These are phyloP conservation scores for Trichogramma dendrolimi DNA, from an alignment of 2,888 invertebrate species.

Conservation along the genomic window DNA sequence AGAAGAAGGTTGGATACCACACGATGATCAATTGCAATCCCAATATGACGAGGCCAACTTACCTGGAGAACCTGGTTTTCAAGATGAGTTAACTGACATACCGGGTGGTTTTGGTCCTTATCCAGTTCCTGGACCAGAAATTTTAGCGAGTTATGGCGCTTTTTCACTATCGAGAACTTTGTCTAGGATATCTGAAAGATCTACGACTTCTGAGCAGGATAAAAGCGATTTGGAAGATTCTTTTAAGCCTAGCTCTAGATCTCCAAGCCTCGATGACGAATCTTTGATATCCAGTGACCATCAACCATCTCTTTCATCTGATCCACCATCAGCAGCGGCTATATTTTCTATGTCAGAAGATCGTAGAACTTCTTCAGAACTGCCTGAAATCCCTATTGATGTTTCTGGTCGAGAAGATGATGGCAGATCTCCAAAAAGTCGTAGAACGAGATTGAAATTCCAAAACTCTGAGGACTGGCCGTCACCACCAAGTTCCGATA, in stretches of 20 bases:
- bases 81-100: constrained; percentile 74
- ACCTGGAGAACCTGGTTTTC: constrained; percentile 56
- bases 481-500: constrained; percentile 69
- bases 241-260: constrained; percentile 78
- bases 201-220: constrained; percentile 79
- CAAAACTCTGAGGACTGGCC: constrained; percentile 80
- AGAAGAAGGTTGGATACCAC: constrained; percentile 78
- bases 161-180: constrained; percentile 74
- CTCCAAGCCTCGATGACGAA: constrained; percentile 80
- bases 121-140: constrained; percentile 63
- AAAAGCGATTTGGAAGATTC: constrained; percentile 82
- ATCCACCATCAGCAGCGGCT: constrained; percentile 61
- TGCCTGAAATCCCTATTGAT: constrained; percentile 80
- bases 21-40: constrained; percentile 47
- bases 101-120: constrained; percentile 68
- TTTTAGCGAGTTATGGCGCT: constrained; percentile 68
- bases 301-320: constrained; percentile 80
- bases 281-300: constrained; percentile 79
- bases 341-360: constrained; percentile 67
- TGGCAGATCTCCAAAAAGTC: constrained; percentile 43
- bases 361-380: constrained; percentile 76
- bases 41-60: constrained; percentile 47
- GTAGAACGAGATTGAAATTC: constrained; percentile 40
- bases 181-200: constrained; percentile 82
- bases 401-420: constrained; percentile 56